Evolutionary conservation across 1,140 invertebrate genomes (phyloP).

Genomic region (Metaphire vulgaris): DNA sequence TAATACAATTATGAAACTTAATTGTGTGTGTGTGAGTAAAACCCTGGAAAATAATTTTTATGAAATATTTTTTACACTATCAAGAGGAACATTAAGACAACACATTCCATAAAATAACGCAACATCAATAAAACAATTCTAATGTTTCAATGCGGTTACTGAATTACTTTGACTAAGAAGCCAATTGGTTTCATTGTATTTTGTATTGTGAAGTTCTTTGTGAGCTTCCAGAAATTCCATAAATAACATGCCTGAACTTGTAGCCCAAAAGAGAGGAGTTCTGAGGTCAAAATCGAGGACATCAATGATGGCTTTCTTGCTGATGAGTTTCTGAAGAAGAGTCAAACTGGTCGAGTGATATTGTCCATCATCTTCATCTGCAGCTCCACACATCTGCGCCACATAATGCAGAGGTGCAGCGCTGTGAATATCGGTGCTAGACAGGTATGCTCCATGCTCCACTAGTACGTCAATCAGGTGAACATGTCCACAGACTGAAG

Average conservation of each 20-base stretch:
- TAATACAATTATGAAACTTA: too few species aligned
- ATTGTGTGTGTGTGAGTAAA: too few species aligned
- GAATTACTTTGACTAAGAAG: too few species aligned
- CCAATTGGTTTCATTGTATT: too few species aligned
- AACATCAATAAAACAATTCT: too few species aligned
- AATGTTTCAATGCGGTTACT: too few species aligned
- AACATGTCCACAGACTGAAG: background rate
- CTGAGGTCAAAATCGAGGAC: conserved; percentile 9
- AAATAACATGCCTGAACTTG: conserved; percentile 14
- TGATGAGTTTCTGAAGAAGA: conserved; percentile 3
- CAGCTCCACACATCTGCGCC: background rate
- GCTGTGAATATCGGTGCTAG: conserved; percentile 3
- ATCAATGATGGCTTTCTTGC: conserved; percentile 7
- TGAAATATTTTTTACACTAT: too few species aligned
- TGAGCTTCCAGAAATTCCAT: too few species aligned
- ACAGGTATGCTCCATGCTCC: conserved; percentile 1
- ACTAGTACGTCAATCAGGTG: background rate
- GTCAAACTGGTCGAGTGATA: background rate
- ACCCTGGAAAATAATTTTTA: too few species aligned
- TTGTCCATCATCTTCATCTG: conserved; percentile 6
- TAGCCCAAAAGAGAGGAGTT: conserved; percentile 17
- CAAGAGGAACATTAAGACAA: too few species aligned
- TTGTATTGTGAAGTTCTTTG: too few species aligned
- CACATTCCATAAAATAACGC: too few species aligned
- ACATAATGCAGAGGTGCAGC: conserved; percentile 10